Base-by-base conservation (phyloP, 2,888 invertebrate species). In the Epirrhoe alternata region DNA sequence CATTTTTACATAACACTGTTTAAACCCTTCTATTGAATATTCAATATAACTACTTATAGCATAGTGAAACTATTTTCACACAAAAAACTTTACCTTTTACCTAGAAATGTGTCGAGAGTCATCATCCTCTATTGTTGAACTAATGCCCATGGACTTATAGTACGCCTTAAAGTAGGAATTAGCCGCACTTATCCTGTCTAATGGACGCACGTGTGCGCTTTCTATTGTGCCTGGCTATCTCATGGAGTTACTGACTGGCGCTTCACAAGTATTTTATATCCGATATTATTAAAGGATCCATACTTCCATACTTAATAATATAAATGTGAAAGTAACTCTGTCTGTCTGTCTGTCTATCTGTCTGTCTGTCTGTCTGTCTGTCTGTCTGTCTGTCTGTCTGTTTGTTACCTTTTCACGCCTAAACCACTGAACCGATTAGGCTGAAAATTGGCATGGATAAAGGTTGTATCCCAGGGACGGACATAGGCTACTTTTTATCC, bases 151-250 rank as follows among this genome's bases (percentile, higher is more conserved):
- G 49, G 54, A 52, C 30, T 42, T 60, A 60, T 14, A 55, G 55
- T 59, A 51, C 52, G 45, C 54, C 51, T 58, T 60, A 86, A 81
- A 83, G 84, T 83, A 81, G 81, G 85, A 90, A 91, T 92, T 89
- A 92, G 85, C 89, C 81, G 86, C 88, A 90, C 87, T 91, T 92
- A 92, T 89, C 87, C 87, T 82, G 82, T 87, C 86, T 91, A 90
- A 91, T 90, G 83, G 88, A 86, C 78, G 82, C 83, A 82, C 83
- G 84, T 86, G 83, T 85, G 83, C 80, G 84, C 80, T 78, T 74
- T 74, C 77, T 76, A 86, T 86, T 89, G 86, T 87, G 80, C 33
- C 30, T 68, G 68, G 72, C 73, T 76, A 72, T 72, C 33, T 54
- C 45, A 64, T 50, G 31, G 51, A 45, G 45, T 53, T 58, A 54